These are phyloP conservation scores for Sturnira hondurensis DNA, from an alignment of 2,113 vertebrate species.

Conservation along the genomic window DNA sequence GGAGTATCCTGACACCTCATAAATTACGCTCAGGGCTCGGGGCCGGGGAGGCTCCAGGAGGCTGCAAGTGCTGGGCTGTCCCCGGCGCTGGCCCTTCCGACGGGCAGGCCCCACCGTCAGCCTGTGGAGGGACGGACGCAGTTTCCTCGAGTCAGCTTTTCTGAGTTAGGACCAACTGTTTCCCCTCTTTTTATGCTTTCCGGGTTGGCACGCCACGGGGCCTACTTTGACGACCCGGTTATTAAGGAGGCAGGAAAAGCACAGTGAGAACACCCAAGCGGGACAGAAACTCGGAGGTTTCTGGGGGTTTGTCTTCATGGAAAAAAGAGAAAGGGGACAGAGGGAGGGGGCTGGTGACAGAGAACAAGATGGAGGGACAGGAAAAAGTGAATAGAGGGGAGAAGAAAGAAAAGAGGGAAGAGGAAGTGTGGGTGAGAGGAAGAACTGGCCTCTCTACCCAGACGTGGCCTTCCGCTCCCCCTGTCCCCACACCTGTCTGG, in stretches of 20 bases:
- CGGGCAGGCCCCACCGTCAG: conserved; percentile 39
- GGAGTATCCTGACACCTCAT: conserved; percentile 85
- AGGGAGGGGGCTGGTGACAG: not conserved
- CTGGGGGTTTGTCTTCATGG: not conserved
- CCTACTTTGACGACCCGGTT: not conserved
- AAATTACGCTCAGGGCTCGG: conserved; percentile 80
- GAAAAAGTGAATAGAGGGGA: not conserved
- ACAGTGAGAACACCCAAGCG: not conserved
- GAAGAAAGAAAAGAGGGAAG: not conserved
- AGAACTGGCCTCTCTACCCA: not conserved
- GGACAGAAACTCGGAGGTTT: not conserved
- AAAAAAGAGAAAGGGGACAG: not conserved
- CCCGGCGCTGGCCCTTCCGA: conserved; percentile 11
- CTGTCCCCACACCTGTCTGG: accelerated
- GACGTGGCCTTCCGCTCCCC: not conserved
- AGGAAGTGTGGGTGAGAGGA: not conserved
- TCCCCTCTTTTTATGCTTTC: not conserved
- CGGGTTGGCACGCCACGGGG: not conserved
- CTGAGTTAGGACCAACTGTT: not conserved
- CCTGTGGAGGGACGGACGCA: conserved; percentile 4
- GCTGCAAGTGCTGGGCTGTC: conserved; percentile 60
- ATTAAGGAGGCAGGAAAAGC: not conserved
- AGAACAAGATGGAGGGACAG: not conserved
- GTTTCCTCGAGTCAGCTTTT: not conserved
- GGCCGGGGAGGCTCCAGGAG: conserved; percentile 56